Conservation (phyloP, 2,888 invertebrate species). For the Orthonychiurus folsomi region DNA sequence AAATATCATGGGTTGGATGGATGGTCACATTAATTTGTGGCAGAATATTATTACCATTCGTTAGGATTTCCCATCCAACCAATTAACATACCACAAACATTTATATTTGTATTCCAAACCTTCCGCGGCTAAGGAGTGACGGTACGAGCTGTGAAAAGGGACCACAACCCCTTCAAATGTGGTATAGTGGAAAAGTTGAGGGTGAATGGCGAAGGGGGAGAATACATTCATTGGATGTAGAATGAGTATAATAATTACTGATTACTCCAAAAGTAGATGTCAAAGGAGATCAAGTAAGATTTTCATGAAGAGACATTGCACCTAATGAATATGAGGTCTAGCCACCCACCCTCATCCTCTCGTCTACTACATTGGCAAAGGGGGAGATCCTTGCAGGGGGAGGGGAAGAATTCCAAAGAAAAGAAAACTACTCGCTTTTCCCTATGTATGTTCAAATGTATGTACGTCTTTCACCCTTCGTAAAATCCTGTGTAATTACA, state of each 20-base stretch:
- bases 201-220: not conserved
- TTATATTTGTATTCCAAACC: not conserved
- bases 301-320: constrained; percentile 3
- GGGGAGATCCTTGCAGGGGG: not conserved
- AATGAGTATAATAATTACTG: constrained; percentile 1
- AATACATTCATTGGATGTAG: not conserved
- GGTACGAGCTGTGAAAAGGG: no score
- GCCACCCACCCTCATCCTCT: not conserved
- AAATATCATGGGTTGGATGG: no score
- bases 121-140: no score
- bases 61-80: not conserved
- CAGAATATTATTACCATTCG: not conserved
- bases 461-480: no score
- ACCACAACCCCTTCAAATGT: no score
- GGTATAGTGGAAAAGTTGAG: no score
- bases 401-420: not conserved
- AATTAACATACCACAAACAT: not conserved
- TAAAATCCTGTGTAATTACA: no score
- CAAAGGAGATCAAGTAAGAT: constrained; percentile 6
- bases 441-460: no score
- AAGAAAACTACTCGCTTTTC: not conserved
- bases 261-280: constrained; percentile 2
- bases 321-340: not conserved
- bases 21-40: no score
- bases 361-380: not conserved